Evolutionary conservation across 1,140 invertebrate genomes (phyloP).

Genomic region (Melipona quadrifasciata): DNA sequence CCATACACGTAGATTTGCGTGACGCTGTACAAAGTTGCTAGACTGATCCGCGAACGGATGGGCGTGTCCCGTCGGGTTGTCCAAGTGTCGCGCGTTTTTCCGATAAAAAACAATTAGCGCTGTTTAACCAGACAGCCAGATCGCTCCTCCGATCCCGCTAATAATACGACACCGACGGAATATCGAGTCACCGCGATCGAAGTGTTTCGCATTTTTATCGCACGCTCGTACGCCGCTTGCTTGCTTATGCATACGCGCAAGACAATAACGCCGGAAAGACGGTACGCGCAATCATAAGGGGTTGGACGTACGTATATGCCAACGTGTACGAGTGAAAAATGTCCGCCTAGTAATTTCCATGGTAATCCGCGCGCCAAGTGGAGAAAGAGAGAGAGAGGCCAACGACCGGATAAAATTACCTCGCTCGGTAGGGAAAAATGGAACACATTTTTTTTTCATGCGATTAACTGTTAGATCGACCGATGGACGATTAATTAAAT

Average conservation of each 20-base stretch:
- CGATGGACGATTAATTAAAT: background rate
- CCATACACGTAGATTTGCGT: conserved; percentile 39
- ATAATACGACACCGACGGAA: background rate
- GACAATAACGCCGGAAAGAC: conserved; percentile 40
- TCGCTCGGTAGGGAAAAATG: background rate
- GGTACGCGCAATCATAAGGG: conserved; percentile 3
- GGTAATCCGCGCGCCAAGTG: conserved; percentile 27
- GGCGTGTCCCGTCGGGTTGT: conserved; percentile 56
- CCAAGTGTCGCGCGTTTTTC: background rate
- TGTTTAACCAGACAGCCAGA: background rate
- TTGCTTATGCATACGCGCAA: conserved; percentile 13
- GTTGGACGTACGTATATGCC: background rate
- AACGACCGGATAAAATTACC: conserved; percentile 16
- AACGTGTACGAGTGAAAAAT: conserved; percentile 13
- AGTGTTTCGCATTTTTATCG: conserved; percentile 27
- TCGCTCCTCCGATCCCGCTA: background rate
- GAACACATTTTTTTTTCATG: background rate
- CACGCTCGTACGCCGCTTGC: no score
- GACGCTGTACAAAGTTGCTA: conserved; percentile 23
- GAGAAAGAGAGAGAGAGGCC: background rate
- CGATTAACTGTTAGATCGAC: background rate
- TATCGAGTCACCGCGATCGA: background rate
- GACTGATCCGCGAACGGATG: conserved; percentile 39
- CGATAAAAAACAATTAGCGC: background rate
- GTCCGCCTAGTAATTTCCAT: conserved; percentile 31